phyloP scores from a whole-genome alignment of 2,888 invertebrate genomes.

The Ommatoiulus sabulosus region DNA sequence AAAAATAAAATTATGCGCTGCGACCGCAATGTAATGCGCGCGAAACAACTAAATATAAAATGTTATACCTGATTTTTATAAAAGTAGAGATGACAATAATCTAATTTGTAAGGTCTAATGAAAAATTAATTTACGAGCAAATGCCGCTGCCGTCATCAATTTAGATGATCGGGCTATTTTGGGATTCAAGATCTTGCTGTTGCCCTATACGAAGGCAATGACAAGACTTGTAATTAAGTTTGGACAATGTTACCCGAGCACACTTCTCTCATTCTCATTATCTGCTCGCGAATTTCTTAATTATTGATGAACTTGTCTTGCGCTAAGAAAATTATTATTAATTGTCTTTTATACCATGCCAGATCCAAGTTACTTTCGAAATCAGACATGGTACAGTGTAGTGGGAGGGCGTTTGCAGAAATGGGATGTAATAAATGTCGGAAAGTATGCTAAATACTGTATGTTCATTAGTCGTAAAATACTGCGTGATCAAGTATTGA shows the following conservation, averaged over 20 bases:
- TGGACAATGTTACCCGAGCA: background rate
- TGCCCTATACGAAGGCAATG: background rate
- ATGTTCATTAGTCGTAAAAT: too few relatives aligned
- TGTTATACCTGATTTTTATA: background rate
- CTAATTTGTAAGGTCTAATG: background rate
- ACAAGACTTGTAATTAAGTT: background rate
- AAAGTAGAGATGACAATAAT: background rate
- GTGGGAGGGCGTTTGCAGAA: too few relatives aligned
- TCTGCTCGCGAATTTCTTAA: background rate
- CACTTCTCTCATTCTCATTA: background rate
- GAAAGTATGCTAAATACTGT: too few relatives aligned
- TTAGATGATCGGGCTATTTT: background rate
- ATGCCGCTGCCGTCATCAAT: background rate
- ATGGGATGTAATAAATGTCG: too few relatives aligned
- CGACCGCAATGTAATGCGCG: background rate
- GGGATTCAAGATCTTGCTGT: constrained; percentile 6
- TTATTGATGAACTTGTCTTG: background rate
- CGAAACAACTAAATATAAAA: background rate
- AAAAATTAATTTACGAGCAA: background rate
- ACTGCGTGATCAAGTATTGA: too few relatives aligned
- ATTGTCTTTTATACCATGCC: background rate
- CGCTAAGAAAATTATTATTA: background rate
- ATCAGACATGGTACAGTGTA: too few relatives aligned
- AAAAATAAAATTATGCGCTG: background rate
- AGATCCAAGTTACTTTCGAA: too few relatives aligned